phyloP scores from a whole-genome alignment of 2,113 vertebrate genomes.

The Ceyx melanurus region DNA sequence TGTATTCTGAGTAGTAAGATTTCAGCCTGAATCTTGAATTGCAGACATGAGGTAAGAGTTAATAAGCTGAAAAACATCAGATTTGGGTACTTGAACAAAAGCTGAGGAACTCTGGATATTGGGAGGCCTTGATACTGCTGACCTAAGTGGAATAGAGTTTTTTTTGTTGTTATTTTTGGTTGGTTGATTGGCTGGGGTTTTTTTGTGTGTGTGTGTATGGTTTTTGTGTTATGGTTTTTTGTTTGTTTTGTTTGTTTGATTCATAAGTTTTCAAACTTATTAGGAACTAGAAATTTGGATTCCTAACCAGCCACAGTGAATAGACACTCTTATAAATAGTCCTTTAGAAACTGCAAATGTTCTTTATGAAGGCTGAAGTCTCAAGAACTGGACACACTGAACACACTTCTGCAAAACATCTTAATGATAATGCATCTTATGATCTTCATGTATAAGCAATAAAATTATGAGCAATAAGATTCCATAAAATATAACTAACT shows the following conservation, averaged over 20 bases:
- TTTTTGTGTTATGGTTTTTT: no score
- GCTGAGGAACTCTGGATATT: neutral
- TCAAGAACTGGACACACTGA: neutral
- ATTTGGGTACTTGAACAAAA: neutral
- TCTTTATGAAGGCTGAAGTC: neutral
- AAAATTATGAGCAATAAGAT: neutral
- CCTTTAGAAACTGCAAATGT: neutral
- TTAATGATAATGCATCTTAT: neutral
- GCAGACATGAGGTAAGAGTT: fast-evolving
- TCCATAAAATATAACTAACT: conserved; percentile 26
- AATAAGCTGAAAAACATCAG: fast-evolving
- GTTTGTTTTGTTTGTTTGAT: no score
- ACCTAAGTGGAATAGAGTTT: fast-evolving
- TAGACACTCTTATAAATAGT: neutral
- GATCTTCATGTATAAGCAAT: neutral
- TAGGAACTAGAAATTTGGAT: neutral
- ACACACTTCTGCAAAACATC: neutral
- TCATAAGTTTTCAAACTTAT: neutral
- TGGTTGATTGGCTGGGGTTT: no score
- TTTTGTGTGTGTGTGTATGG: no score
- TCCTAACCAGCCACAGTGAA: neutral
- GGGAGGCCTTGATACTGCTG: neutral
- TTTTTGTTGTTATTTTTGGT: neutral
- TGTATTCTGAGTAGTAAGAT: neutral
- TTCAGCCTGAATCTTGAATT: neutral